A percentile compares a stretch with the other conserved stretches of the same genome.
phyloP scores from a whole-genome alignment of 2,113 vertebrate genomes.

The Epinephelus lanceolatus region DNA sequence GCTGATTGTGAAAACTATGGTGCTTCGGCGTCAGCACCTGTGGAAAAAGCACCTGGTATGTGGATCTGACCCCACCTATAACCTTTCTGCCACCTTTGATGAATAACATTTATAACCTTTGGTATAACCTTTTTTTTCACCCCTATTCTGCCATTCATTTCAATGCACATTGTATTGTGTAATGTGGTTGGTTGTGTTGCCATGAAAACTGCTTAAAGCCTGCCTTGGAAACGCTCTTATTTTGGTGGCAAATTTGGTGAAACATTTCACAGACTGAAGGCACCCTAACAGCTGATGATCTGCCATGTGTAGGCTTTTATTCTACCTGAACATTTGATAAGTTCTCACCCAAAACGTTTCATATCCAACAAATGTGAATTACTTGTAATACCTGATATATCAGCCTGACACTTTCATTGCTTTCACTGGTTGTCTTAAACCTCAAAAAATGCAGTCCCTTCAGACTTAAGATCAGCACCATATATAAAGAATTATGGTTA shows the following conservation, averaged over 20 bases:
- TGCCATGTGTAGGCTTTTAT: not conserved
- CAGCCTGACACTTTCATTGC: not conserved
- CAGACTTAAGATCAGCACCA: not conserved
- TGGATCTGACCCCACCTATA: slow-evolving; percentile 56
- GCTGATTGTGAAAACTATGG: slow-evolving; percentile 94
- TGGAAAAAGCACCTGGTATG: slow-evolving; percentile 95
- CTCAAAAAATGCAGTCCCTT: slow-evolving; percentile 2
- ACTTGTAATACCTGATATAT: not conserved
- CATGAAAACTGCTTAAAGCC: slow-evolving; percentile 75
- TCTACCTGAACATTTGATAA: not conserved
- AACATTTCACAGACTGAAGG: not conserved
- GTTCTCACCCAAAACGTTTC: not conserved
- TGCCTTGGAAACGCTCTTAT: slow-evolving; percentile 67
- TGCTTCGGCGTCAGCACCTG: slow-evolving; percentile 94
- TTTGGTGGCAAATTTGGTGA: slow-evolving; percentile 6
- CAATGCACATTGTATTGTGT: slow-evolving; percentile 62
- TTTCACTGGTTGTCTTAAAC: slow-evolving; percentile 35
- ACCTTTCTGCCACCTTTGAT: slow-evolving; percentile 43
- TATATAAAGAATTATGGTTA: not conserved
- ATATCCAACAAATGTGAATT: not conserved
- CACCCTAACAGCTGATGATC: slow-evolving; percentile 41
- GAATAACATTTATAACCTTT: slow-evolving; percentile 53
- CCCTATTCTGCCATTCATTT: slow-evolving; percentile 71
- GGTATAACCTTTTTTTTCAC: slow-evolving; percentile 62
- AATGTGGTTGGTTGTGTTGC: slow-evolving; percentile 68